Base-by-base conservation (phyloP, 2,113 vertebrate genomes). In the Pelodiscus sinensis region DNA sequence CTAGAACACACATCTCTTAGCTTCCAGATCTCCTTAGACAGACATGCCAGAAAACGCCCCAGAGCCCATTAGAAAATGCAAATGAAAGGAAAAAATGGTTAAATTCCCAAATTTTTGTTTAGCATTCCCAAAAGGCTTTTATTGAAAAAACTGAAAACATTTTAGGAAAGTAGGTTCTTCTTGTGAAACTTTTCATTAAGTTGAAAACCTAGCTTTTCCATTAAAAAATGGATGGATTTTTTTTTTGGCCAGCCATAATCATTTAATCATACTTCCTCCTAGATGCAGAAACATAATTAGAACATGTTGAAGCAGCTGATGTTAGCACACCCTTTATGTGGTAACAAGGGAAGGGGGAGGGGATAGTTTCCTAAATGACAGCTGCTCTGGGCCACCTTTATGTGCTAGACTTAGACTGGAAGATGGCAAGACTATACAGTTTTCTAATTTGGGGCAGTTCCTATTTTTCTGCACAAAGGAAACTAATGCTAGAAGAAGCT, bases 271-370 rank as follows among this genome's bases (percentile, higher is more conserved):
- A 4, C 25, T 58, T 1, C 35, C 0, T 2, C 79, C 82, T 71
- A 81, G 0, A 0, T 1, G 19, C 9, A 0, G 85, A 86, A 90
- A 92, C 73, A 65, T 31, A 73, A 73, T 73, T 35, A 38, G 19
- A 35, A 88, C 2, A 1, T 4, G 0, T 10, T 1, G 75, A 18
- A 44, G 44, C 55, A 13, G 8, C 1, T 0, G 38, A 79, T 21
- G 9, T 25, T 84, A 58, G 35, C 62, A 25, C 50, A 0, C 0
- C 0, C 56, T 58, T 82, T 78, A 50, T 78, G 0, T 0, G 54
- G 90, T 0, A 86, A 56, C 56, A 2, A 0, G 4, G 0, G 81
- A 75, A 86, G 10, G 52, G 52, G 52, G 52, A 14, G 14, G 8
- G 52, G 52, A 56, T 58, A 51, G 68, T 38, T 65, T 51, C 57